Conservation (phyloP, 1,140 invertebrate species). For the Anoplolepis gracilipes region DNA sequence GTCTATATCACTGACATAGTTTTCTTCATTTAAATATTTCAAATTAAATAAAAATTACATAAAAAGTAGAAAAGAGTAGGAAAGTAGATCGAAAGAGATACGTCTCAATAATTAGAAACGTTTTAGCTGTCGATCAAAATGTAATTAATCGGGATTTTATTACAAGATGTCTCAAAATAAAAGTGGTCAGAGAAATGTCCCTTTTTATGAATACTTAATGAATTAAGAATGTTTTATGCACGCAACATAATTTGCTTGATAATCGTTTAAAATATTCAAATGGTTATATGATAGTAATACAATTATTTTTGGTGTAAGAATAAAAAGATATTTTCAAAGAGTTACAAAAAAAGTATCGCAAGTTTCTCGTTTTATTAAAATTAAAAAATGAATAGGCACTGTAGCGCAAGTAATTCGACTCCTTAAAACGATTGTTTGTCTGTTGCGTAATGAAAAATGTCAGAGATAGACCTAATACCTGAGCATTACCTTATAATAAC, state of each 20-base stretch:
- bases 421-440: constrained; percentile 53
- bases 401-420: constrained; percentile 65
- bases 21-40: no score
- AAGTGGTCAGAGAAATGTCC: no score
- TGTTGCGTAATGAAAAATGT: constrained; percentile 61
- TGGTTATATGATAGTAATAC: neutral
- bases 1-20: no score
- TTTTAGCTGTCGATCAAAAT: no score
- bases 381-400: constrained; percentile 53
- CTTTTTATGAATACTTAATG: no score
- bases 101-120: no score
- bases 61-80: no score
- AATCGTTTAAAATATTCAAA: neutral
- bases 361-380: constrained; percentile 14
- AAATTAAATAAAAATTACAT: no score
- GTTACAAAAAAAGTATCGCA: neutral
- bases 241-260: neutral
- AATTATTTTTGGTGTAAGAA: neutral
- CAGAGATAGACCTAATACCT: neutral
- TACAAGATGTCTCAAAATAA: no score
- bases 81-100: no score
- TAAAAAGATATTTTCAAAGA: neutral
- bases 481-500: constrained; percentile 12
- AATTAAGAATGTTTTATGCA: neutral
- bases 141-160: no score